A percentile compares a stretch with the other conserved stretches of the same genome.
phyloP scores from a whole-genome alignment of 1,140 invertebrate species.

The Ostrea denselamellosa region DNA sequence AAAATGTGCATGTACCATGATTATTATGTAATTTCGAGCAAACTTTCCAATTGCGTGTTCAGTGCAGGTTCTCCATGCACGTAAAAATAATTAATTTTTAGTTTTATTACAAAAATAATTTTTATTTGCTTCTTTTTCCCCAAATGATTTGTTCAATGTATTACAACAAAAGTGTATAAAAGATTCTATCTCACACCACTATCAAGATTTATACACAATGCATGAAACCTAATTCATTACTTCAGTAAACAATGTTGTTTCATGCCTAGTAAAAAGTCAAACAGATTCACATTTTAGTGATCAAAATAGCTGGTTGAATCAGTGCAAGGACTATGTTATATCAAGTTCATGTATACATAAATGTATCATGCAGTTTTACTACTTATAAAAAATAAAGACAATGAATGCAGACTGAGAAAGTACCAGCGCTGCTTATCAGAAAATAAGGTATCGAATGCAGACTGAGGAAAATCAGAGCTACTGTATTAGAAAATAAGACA shows the following conservation, averaged over 20 bases:
- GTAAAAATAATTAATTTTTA: background rate
- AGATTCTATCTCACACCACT: background rate
- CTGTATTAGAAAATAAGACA: no score
- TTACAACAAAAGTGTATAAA: background rate
- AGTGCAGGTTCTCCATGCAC: background rate
- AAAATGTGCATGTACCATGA: background rate
- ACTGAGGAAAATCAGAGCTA: no score
- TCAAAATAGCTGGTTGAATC: background rate
- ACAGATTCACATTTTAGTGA: background rate
- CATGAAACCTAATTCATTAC: conserved; percentile 10
- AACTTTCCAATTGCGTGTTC: background rate
- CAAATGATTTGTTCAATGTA: background rate
- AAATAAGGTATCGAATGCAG: no score
- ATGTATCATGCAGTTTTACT: no score
- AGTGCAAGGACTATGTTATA: background rate
- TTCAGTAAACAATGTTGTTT: conserved; percentile 12
- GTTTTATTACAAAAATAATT: background rate
- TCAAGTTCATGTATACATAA: background rate
- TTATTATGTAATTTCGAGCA: background rate
- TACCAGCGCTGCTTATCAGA: no score
- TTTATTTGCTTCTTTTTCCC: background rate
- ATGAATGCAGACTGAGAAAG: no score
- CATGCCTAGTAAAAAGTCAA: background rate
- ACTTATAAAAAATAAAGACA: no score
- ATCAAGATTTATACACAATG: conserved; percentile 14